Conservation (phyloP, 2,797 vertebrate genomes). For the Karalla daura region DNA sequence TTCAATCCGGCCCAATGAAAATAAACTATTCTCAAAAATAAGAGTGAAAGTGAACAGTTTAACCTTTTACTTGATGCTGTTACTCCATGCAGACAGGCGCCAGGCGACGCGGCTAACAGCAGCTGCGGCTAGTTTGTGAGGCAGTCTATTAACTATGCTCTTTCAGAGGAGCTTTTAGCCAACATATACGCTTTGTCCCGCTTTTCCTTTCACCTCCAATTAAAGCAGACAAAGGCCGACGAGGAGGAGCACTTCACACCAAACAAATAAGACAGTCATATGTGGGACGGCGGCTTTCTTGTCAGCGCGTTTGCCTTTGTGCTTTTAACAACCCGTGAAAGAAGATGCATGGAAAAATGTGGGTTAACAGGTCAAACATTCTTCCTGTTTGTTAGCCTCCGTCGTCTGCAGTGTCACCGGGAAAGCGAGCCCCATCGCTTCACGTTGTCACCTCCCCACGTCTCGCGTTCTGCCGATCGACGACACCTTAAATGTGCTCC, state of each 20-base stretch:
- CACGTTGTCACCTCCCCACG: not conserved
- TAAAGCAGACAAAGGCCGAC: constrained; percentile 29
- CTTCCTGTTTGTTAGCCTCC: not conserved
- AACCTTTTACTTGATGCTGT: constrained; percentile 19
- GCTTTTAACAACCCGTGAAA: constrained; percentile 21
- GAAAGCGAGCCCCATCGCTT: not conserved
- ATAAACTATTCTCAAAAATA: constrained; percentile 17
- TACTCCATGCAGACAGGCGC: not conserved
- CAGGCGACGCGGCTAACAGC: constrained; percentile 1
- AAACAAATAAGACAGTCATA: constrained; percentile 11
- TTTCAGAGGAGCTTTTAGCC: constrained; percentile 38
- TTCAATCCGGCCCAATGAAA: constrained; percentile 26
- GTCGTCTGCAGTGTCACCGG: not conserved
- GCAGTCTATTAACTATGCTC: constrained; percentile 38
- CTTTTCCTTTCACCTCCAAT: constrained; percentile 29
- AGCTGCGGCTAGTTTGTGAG: not conserved
- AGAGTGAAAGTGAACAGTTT: constrained; percentile 13
- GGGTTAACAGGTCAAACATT: not conserved
- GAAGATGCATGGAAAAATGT: constrained; percentile 16
- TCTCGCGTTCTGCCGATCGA: not conserved
- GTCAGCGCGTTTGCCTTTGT: not conserved
- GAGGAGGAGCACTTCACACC: constrained; percentile 24
- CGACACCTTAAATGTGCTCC: not conserved
- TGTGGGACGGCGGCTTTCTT: not conserved
- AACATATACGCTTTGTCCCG: constrained; percentile 18